These are phyloP conservation scores for Trachymyrmex cornetzi DNA, from an alignment of 1,140 invertebrate genomes.

Conservation along the genomic window DNA sequence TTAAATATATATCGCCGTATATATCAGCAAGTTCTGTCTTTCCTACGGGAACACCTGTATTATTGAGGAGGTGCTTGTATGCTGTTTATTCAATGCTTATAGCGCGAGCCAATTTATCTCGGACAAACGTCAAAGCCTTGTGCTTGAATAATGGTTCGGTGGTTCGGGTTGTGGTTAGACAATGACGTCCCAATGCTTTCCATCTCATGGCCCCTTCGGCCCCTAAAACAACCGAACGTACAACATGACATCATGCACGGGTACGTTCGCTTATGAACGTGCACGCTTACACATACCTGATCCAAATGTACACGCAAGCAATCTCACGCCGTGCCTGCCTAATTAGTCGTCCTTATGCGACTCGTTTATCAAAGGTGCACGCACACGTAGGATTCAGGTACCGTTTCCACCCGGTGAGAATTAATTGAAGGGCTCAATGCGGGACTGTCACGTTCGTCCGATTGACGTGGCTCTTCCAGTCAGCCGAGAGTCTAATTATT, in stretches of 20 bases:
- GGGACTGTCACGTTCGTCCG: slow-evolving; percentile 29
- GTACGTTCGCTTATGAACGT: slow-evolving; percentile 17
- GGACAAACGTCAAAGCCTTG: slow-evolving; percentile 72
- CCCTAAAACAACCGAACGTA: slow-evolving; percentile 54
- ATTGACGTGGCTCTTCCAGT: slow-evolving; percentile 61
- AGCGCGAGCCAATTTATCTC: slow-evolving; percentile 73
- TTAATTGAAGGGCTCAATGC: slow-evolving; percentile 65
- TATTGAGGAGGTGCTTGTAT: slow-evolving; percentile 26
- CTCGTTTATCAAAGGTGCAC: slow-evolving; percentile 73
- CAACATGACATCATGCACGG: slow-evolving; percentile 1
- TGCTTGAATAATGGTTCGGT: slow-evolving; percentile 69
- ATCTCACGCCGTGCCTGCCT: slow-evolving; percentile 29
- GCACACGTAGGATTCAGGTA: slow-evolving; percentile 1
- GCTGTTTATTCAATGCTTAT: slow-evolving; percentile 64
- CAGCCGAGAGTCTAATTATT: slow-evolving; percentile 39
- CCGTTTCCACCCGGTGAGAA: slow-evolving; percentile 49
- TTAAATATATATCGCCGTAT: background rate
- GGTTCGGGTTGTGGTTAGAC: slow-evolving; percentile 61
- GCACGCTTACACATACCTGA: slow-evolving; percentile 21
- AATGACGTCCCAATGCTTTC: slow-evolving; percentile 66
- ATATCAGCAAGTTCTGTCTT: background rate
- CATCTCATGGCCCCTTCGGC: slow-evolving; percentile 51
- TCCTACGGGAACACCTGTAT: background rate
- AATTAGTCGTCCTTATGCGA: slow-evolving; percentile 74
- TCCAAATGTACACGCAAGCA: slow-evolving; percentile 35